Evolutionary conservation across 2,888 invertebrate genomes (phyloP), one percentile per base, ranked within the genome.

Genomic region (Calliphora vomitoria): DNA sequence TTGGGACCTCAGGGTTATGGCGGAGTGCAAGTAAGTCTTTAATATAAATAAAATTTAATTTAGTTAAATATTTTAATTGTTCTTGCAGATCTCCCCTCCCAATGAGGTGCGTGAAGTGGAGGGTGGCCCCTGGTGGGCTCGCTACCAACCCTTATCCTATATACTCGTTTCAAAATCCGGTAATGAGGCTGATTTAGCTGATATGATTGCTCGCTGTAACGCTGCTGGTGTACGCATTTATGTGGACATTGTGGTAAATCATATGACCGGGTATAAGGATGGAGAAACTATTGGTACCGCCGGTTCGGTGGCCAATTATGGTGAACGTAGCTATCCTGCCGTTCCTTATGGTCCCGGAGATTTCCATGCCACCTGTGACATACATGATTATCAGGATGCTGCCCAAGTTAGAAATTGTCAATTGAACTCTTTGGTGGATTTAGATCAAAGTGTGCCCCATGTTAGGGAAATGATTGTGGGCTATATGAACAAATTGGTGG

Each of bases 111-210:
- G 95, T 58, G 93, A 95, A 0, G 93, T 96, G 81, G 88, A 92
- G 4, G 94, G 94, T 75, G 94, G 96, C 0, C 97, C 97, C 0
- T 98, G 98, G 98, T 98, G 96, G 95, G 97, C 97, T 92, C 94
- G 97, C 18, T 97, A 97, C 92, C 97, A 97, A 92, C 97, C 97
- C 0, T 95, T 97, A 62, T 97, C 97, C 25, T 98, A 97, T 94
- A 94, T 94, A 15, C 93, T 97, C 44, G 91, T 92, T 1, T 97
- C 97, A 0, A 95, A 97, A 84, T 97, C 97, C 50, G 98, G 98
- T 25, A 95, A 95, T 88, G 85, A 85, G 75, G 15, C 74, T 1
- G 81, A 88, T 11, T 72, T 89, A 47, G 86, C 83, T n/a, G 94
- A 95, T 87, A 98, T 98, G 98, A 96, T 96, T 2, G 93, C 94